Conservation (phyloP, 2,113 vertebrate species). For the Lampris megalopsis region DNA sequence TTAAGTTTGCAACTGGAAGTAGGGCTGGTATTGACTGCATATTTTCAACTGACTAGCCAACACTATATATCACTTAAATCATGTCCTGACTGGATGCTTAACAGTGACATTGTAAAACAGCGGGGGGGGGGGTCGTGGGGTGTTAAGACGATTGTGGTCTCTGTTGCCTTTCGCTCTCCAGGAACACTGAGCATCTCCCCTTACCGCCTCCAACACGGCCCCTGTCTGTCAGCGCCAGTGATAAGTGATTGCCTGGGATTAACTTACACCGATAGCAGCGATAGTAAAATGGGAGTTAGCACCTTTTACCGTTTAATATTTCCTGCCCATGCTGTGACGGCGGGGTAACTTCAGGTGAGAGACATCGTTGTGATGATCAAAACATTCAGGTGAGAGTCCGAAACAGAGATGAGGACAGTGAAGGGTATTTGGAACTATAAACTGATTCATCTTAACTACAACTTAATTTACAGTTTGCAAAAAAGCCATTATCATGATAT, state of each 20-base stretch:
- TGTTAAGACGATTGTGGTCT: slow-evolving; percentile 53
- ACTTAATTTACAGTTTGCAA: too few species aligned
- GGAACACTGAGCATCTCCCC: slow-evolving; percentile 62
- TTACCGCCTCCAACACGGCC: slow-evolving; percentile 68
- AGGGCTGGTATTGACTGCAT: too few species aligned
- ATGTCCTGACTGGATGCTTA: too few species aligned
- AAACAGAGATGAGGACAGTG: background rate
- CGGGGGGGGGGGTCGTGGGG: slow-evolving; percentile 22
- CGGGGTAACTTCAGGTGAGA: slow-evolving; percentile 15
- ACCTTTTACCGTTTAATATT: slow-evolving; percentile 77
- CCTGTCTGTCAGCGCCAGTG: slow-evolving; percentile 72
- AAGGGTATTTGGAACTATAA: slow-evolving; percentile 7
- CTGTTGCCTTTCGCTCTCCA: slow-evolving; percentile 43
- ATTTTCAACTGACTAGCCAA: too few species aligned
- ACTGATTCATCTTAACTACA: too few species aligned
- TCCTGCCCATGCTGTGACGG: slow-evolving; percentile 59
- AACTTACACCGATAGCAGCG: slow-evolving; percentile 69
- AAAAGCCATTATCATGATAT: too few species aligned
- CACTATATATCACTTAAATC: too few species aligned
- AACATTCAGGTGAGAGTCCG: slow-evolving; percentile 8
- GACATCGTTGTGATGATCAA: slow-evolving; percentile 4
- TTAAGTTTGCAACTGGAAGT: too few species aligned
- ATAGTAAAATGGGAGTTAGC: slow-evolving; percentile 69
- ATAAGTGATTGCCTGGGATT: slow-evolving; percentile 80
- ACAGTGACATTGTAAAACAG: background rate